These are phyloP conservation scores for Heliconius hewitsoni DNA, from an alignment of 1,140 invertebrate species.

Conservation along the genomic window DNA sequence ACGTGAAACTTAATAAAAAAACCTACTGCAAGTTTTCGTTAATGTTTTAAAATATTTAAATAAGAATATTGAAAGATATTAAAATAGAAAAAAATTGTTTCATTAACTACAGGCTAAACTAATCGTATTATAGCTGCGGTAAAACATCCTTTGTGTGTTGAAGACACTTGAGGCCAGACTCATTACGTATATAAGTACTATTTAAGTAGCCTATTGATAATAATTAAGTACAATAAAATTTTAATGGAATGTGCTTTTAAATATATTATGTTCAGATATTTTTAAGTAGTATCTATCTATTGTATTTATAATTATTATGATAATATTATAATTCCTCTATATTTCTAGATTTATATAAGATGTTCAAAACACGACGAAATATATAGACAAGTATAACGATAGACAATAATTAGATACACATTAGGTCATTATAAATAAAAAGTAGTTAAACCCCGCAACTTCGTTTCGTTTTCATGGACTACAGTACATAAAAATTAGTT, in stretches of 20 bases:
- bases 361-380: neutral
- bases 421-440: too few relatives aligned
- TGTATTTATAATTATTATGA: neutral
- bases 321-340: neutral
- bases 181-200: slow-evolving; percentile 8
- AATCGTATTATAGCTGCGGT: neutral
- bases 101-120: neutral
- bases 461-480: too few relatives aligned
- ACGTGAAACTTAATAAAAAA: too few relatives aligned
- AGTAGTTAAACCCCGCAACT: too few relatives aligned
- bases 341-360: neutral
- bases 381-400: too few relatives aligned
- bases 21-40: too few relatives aligned
- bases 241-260: neutral
- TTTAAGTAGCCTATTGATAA: neutral
- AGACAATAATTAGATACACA: too few relatives aligned
- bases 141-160: neutral
- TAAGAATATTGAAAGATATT: too few relatives aligned
- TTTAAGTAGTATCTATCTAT: neutral
- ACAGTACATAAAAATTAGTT: too few relatives aligned
- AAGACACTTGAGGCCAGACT: slow-evolving; percentile 1
- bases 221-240: neutral
- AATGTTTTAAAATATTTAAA: too few relatives aligned
- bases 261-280: neutral
- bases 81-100: too few relatives aligned